Evolutionary conservation across 2,797 vertebrate genomes (phyloP), one percentile per base, ranked within the genome.

Genomic region (Poecilia wingei): DNA sequence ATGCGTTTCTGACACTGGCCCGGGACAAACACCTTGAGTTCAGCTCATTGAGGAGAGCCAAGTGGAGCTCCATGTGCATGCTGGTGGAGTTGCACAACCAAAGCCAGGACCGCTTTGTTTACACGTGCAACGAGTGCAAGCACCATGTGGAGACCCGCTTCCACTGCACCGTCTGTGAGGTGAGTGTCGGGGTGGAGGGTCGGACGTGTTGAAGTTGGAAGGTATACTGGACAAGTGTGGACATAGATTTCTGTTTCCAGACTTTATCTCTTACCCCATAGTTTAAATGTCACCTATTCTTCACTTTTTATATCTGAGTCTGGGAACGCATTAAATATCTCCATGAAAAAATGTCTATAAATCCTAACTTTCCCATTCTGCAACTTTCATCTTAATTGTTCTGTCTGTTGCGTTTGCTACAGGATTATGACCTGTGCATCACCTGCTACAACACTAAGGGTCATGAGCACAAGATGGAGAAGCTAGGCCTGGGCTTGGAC

Each of bases 401-500:
- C 39, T 4, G 7, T 74, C 72, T 4, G 31, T 73, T 2, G 16
- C 31, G 12, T 77, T 16, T 57, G 18, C 77, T n/a, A 8, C 88
- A 99, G 98, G 98, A 99, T 94, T 99, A 98, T 7, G 98, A 99
- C 88, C 95, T 99, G 89, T 99, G 98, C 93, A 98, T 98, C 95
- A 97, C 97, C 74, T 99, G 98, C 90, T 99, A 98, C 93, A 98
- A 97, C 96, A 96, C 95, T 93, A 99, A 99, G 94, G 96, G 96
- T 86, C 98, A 99, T 0, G 97, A 97, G 91, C 98, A 99, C 95
- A 99, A 98, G 95, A 99, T 99, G 98, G 98, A 99, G 91, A 99
- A 99, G 89, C 85, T 99, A 68, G 98, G 98, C 75, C 96, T 99
- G 0, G 98, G 98, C 80, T 92, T 99, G 83, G 98, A 99, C 22